Evolutionary conservation across 2,113 vertebrate genomes (phyloP).

Genomic region (Gorsachius goisagi): DNA sequence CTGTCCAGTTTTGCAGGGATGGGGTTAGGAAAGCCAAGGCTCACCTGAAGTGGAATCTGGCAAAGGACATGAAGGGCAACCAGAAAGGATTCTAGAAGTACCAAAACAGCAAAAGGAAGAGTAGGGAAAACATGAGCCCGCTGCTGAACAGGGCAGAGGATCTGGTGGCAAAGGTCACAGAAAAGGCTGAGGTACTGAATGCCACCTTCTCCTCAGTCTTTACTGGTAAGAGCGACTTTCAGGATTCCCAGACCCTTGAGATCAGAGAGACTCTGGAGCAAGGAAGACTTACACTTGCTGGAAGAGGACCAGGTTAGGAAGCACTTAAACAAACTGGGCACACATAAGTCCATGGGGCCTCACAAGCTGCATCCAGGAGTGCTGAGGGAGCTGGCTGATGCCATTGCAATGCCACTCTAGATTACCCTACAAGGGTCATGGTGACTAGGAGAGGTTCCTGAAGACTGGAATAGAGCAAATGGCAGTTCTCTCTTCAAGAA

Average conservation of each 20-base stretch:
- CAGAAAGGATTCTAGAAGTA: not conserved
- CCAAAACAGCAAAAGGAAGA: not conserved
- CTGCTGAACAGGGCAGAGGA: no score
- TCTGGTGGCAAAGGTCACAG: no score
- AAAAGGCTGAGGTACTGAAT: no score
- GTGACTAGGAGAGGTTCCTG: not conserved
- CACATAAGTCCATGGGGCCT: not conserved
- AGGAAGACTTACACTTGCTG: not conserved
- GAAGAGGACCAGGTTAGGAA: not conserved
- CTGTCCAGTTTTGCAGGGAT: not conserved
- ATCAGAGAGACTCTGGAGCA: not conserved
- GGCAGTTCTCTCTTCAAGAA: no score
- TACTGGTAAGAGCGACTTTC: no score
- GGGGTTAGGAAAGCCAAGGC: not conserved
- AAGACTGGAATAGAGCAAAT: not conserved
- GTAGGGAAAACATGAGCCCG: no score
- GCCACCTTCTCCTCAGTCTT: no score
- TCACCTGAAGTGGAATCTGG: not conserved
- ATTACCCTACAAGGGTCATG: not conserved
- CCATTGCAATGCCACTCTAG: not conserved
- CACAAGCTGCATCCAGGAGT: not conserved
- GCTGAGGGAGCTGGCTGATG: not conserved
- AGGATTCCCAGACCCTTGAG: not conserved
- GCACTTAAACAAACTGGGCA: not conserved
- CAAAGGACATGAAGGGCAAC: not conserved